Percentiles rank a stretch among this genome's conserved stretches.
These are phyloP conservation scores for Doris montereyensis DNA, from an alignment of 2,888 invertebrate genomes.

Conservation along the genomic window DNA sequence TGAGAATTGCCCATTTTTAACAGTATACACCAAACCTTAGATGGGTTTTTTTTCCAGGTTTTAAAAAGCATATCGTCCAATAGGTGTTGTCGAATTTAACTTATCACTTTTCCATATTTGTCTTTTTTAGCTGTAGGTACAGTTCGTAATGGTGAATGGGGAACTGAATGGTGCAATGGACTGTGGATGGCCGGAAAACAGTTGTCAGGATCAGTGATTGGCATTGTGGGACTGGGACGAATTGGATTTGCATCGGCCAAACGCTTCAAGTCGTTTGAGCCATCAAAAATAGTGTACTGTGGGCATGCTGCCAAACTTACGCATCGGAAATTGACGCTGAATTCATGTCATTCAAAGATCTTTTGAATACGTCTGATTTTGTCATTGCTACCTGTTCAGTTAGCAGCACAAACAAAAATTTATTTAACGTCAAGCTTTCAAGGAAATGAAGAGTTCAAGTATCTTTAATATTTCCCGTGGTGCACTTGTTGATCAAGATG, in stretches of 20 bases:
- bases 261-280: slow-evolving; percentile 83
- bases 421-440: slow-evolving; percentile 86
- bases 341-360: slow-evolving; percentile 81
- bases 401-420: slow-evolving; percentile 78
- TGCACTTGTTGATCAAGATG: slow-evolving; percentile 80
- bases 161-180: slow-evolving; percentile 81
- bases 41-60: no score
- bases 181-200: slow-evolving; percentile 92
- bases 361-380: slow-evolving; percentile 87
- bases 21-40: no score
- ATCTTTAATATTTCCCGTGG: slow-evolving; percentile 89
- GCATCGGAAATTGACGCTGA: slow-evolving; percentile 78
- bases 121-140: slow-evolving; percentile 54
- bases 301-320: slow-evolving; percentile 78
- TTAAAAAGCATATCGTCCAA: no score
- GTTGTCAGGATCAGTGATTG: slow-evolving; percentile 83
- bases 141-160: slow-evolving; percentile 83
- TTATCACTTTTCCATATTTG: neutral
- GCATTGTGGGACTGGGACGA: slow-evolving; percentile 72
- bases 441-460: slow-evolving; percentile 87
- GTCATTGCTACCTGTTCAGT: slow-evolving; percentile 87
- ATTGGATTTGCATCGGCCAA: slow-evolving; percentile 81
- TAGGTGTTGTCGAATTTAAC: no score
- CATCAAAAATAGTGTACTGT: slow-evolving; percentile 82
- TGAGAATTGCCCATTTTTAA: no score